These are phyloP conservation scores for Zootermopsis nevadensis DNA, from an alignment of 2,888 invertebrate species.

Conservation along the genomic window DNA sequence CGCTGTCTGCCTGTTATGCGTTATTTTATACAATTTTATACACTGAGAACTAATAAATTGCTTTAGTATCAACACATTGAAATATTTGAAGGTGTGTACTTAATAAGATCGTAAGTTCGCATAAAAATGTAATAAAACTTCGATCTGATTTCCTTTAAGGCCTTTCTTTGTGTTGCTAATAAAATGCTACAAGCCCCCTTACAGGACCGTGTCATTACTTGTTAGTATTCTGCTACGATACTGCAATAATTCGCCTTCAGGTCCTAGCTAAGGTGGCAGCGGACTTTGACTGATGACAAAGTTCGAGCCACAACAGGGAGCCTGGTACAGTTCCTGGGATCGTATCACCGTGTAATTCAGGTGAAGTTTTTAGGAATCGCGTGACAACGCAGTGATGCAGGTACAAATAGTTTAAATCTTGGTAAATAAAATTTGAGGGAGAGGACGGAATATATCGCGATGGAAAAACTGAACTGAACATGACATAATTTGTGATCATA, in stretches of 20 bases:
- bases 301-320: not conserved
- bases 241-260: conserved; percentile 10
- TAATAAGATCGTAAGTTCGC: too few relatives aligned
- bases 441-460: not conserved
- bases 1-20: too few relatives aligned
- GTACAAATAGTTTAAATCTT: not conserved
- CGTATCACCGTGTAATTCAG: not conserved
- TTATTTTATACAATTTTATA: too few relatives aligned
- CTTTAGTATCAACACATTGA: too few relatives aligned
- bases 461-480: too few relatives aligned
- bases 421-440: not conserved
- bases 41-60: too few relatives aligned
- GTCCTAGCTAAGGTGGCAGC: not conserved
- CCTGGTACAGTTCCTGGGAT: not conserved
- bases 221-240: not conserved
- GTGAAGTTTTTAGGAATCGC: not conserved
- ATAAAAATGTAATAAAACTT: too few relatives aligned
- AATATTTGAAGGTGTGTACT: too few relatives aligned
- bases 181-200: not conserved
- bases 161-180: too few relatives aligned
- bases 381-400: not conserved
- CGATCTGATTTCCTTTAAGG: too few relatives aligned
- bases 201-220: not conserved
- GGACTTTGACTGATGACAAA: conserved; percentile 11
- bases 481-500: too few relatives aligned